A percentile compares a stretch with the other conserved stretches of the same genome.
These are phyloP conservation scores for Leucophenga varia DNA, from an alignment of 1,140 invertebrate species.

Conservation along the genomic window DNA sequence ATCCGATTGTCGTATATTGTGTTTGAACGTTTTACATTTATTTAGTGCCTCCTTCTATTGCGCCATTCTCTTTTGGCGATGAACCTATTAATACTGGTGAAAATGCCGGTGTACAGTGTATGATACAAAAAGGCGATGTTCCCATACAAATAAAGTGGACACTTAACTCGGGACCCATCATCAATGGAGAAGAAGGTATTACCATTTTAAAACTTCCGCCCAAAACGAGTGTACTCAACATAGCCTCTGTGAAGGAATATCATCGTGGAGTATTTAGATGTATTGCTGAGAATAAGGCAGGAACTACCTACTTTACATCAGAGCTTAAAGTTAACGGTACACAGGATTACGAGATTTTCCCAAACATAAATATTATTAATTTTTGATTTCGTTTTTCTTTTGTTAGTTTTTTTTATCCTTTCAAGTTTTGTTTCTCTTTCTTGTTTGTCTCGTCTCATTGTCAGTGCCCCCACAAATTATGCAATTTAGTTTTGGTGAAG, in stretches of 20 bases:
- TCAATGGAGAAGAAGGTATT: constrained; percentile 58
- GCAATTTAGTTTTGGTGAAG: constrained; percentile 66
- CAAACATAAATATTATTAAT: not conserved
- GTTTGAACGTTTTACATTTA: not conserved
- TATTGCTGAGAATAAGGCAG: constrained; percentile 63
- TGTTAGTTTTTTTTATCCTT: not conserved
- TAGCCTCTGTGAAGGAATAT: constrained; percentile 59
- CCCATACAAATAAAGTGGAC: constrained; percentile 71
- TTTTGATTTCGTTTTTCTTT: not conserved
- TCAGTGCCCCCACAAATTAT: constrained; percentile 67
- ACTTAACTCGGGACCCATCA: constrained; percentile 49
- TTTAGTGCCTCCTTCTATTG: constrained; percentile 57
- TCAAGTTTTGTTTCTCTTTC: not conserved
- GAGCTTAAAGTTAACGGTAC: constrained; percentile 64
- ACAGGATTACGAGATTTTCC: too few relatives aligned
- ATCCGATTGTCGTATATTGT: too few relatives aligned
- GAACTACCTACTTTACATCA: constrained; percentile 60
- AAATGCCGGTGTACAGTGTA: constrained; percentile 70
- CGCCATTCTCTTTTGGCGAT: constrained; percentile 70
- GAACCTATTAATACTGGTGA: constrained; percentile 73
- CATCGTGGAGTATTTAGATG: constrained; percentile 68
- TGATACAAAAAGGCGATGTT: constrained; percentile 72
- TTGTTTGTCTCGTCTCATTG: constrained; percentile 25
- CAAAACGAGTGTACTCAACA: constrained; percentile 67
- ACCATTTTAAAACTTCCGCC: constrained; percentile 64